Evolutionary conservation across 2,113 vertebrate species (phyloP).

Genomic region (Falco punctatus): DNA sequence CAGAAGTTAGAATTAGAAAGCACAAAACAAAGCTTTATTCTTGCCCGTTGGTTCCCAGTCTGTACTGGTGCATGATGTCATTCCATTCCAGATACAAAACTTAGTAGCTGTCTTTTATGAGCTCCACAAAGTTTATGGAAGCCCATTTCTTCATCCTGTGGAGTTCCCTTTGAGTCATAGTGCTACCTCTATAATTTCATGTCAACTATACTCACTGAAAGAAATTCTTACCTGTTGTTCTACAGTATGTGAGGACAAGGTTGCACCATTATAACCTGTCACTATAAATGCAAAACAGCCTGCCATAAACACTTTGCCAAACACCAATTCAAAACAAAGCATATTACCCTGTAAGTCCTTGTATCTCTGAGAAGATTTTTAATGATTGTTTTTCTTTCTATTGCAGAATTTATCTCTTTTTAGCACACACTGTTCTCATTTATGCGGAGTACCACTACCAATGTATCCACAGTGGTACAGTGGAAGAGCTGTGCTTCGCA

Average conservation of each 20-base stretch:
- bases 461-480: too few relatives aligned
- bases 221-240: neutral
- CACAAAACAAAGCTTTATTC: neutral
- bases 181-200: neutral
- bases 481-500: neutral
- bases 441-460: neutral
- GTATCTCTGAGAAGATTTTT: neutral
- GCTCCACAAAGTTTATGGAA: neutral
- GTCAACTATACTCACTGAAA: neutral
- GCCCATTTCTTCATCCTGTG: neutral
- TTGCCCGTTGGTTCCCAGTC: neutral
- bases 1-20: neutral
- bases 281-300: neutral
- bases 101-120: neutral
- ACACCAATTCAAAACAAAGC: neutral
- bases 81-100: too few relatives aligned
- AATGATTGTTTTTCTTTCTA: neutral
- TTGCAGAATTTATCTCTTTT: neutral
- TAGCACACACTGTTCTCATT: neutral
- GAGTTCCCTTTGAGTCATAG: neutral
- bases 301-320: neutral
- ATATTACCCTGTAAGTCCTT: neutral
- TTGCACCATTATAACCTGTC: neutral
- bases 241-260: neutral
- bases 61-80: too few relatives aligned